A percentile compares a stretch with the other conserved stretches of the same genome.
These are phyloP conservation scores for Peribatodes rhomboidaria DNA, from an alignment of 2,888 invertebrate genomes.

Conservation along the genomic window DNA sequence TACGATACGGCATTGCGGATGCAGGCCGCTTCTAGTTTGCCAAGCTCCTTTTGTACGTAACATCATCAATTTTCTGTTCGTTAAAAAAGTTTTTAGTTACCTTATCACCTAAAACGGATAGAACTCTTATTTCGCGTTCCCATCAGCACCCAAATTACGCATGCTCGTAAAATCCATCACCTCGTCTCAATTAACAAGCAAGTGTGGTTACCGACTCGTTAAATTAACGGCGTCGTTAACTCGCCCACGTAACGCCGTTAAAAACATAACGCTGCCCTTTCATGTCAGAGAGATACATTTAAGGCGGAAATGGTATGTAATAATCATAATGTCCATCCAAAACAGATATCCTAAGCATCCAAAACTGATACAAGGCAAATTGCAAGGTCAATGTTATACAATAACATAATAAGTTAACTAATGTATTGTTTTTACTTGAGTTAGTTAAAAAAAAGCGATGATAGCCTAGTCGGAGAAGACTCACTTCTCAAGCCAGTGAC, in stretches of 20 bases:
- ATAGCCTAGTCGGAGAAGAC: too few relatives aligned
- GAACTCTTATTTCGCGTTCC: not conserved
- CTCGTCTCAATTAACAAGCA: conserved; percentile 32
- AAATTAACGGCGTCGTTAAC: conserved; percentile 44
- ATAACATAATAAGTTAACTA: too few relatives aligned
- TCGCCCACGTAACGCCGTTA: conserved; percentile 41
- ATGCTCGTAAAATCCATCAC: conserved; percentile 23
- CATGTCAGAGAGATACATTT: conserved; percentile 13
- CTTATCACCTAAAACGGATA: too few relatives aligned
- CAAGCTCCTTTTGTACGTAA: too few relatives aligned
- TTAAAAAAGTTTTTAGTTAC: too few relatives aligned
- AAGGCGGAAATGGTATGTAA: conserved; percentile 4
- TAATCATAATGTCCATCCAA: not conserved
- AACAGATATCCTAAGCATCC: not conserved
- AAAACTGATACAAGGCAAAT: not conserved
- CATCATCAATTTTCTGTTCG: too few relatives aligned
- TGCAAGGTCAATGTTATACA: not conserved
- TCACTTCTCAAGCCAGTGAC: too few relatives aligned
- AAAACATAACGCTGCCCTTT: conserved; percentile 31
- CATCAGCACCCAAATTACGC: conserved; percentile 24
- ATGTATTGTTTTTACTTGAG: too few relatives aligned
- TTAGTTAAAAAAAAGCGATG: too few relatives aligned
- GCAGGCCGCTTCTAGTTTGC: too few relatives aligned
- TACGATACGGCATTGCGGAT: too few relatives aligned
- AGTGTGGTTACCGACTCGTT: conserved; percentile 37